Conservation (phyloP, 2,888 invertebrate genomes). For the Coelopa pilipes region DNA sequence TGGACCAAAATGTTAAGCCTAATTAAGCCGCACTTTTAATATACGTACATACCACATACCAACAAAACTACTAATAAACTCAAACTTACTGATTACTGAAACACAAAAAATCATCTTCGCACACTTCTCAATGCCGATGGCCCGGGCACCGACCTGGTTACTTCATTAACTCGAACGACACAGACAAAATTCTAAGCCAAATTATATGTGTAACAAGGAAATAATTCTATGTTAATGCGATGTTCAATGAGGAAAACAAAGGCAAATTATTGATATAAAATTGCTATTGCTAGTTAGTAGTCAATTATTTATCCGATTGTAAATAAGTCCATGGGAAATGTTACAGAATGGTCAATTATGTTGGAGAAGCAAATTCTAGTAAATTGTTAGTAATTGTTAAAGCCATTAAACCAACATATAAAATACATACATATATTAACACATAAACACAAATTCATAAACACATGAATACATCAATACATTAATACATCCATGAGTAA, state of each 20-base stretch:
- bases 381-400: conserved; percentile 1
- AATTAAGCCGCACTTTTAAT: conserved; percentile 19
- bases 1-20: conserved; percentile 57
- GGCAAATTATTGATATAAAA: neutral
- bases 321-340: conserved; percentile 13
- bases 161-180: too few relatives aligned
- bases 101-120: neutral
- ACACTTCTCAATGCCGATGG: neutral
- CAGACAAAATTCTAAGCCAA: neutral
- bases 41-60: neutral
- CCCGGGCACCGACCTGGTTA: too few relatives aligned
- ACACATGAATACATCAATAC: conserved; percentile 12
- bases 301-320: conserved; percentile 44
- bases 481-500: neutral
- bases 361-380: neutral
- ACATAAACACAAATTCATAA: neutral
- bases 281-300: conserved; percentile 42
- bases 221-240: neutral
- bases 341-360: conserved; percentile 29
- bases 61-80: neutral
- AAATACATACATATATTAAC: conserved; percentile 3
- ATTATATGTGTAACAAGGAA: conserved; percentile 1
- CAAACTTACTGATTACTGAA: neutral
- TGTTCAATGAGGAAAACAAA: neutral
- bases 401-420: neutral